A percentile compares a stretch with the other conserved stretches of the same genome.
Evolutionary conservation across 2,113 vertebrate genomes (phyloP).

Genomic region (Abramis brama): DNA sequence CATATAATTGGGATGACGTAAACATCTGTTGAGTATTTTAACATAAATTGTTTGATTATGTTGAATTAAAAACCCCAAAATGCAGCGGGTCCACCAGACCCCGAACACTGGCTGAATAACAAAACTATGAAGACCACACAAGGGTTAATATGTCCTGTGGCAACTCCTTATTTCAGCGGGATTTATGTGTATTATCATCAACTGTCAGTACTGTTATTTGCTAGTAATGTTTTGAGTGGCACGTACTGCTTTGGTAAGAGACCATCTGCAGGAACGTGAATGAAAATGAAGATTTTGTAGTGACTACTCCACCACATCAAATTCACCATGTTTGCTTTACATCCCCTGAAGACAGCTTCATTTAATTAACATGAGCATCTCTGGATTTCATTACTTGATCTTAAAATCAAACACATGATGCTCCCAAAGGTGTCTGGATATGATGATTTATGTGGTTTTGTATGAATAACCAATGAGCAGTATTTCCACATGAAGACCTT

Average conservation of each 20-base stretch:
- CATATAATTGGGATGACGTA: no score
- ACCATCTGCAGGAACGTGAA: not conserved
- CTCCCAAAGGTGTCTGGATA: conserved; percentile 51
- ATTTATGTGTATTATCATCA: not conserved
- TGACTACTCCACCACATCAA: not conserved
- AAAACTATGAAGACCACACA: no score
- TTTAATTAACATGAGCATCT: conserved; percentile 55
- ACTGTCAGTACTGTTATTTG: not conserved
- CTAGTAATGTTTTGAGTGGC: not conserved
- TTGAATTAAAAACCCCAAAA: no score
- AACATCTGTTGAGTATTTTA: no score
- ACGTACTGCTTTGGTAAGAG: not conserved
- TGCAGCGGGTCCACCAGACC: no score
- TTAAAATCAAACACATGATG: conserved; percentile 65
- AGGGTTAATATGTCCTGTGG: no score
- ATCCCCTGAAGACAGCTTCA: conserved; percentile 60
- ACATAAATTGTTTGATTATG: no score
- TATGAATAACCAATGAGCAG: conserved; percentile 30
- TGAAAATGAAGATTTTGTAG: not conserved
- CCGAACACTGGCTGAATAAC: no score
- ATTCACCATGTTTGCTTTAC: conserved; percentile 24
- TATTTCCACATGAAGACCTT: conserved; percentile 21
- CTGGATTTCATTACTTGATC: conserved; percentile 65
- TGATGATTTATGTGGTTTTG: conserved; percentile 47
- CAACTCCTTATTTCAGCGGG: not conserved